Conservation (phyloP, 1,140 invertebrate species). For the Leptestheria dahalacensis region DNA sequence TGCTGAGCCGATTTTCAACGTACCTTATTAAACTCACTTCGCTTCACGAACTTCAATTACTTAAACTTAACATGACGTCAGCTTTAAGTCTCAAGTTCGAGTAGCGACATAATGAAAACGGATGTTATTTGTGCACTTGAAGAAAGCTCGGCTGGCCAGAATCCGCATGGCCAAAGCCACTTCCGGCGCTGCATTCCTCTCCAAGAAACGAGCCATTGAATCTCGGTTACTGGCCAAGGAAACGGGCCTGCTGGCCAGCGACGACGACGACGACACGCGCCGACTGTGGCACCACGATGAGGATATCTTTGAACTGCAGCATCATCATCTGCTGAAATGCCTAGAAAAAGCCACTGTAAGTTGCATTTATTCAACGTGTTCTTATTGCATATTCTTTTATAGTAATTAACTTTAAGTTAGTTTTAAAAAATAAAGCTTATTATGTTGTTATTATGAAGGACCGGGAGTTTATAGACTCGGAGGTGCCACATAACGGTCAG, state of each 20-base stretch:
- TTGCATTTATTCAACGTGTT: not conserved
- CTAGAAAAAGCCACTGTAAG: constrained; percentile 94
- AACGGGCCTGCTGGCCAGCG: constrained; percentile 73
- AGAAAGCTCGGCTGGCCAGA: constrained; percentile 95
- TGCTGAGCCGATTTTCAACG: too few relatives aligned
- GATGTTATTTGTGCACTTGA: constrained; percentile 30
- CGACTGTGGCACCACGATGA: constrained; percentile 50
- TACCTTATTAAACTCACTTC: too few relatives aligned
- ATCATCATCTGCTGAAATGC: constrained; percentile 94
- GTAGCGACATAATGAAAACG: not conserved
- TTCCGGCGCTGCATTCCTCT: constrained; percentile 95
- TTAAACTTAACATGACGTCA: too few relatives aligned
- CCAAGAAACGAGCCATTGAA: constrained; percentile 97
- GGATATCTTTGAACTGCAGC: constrained; percentile 97
- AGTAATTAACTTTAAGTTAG: constrained; percentile 2
- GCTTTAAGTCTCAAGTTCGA: too few relatives aligned
- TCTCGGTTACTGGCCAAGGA: constrained; percentile 79
- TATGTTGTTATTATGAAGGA: constrained; percentile 46
- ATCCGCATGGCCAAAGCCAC: constrained; percentile 97
- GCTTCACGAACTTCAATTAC: too few relatives aligned
- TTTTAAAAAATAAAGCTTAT: constrained; percentile 1
- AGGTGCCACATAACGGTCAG: constrained; percentile 81
- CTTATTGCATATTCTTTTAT: not conserved
- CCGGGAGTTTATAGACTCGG: constrained; percentile 90
- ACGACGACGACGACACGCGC: constrained; percentile 36